A percentile compares a stretch with the other conserved stretches of the same genome.
These are phyloP conservation scores for Eurytoma californica DNA, from an alignment of 2,888 invertebrate genomes.

Conservation along the genomic window DNA sequence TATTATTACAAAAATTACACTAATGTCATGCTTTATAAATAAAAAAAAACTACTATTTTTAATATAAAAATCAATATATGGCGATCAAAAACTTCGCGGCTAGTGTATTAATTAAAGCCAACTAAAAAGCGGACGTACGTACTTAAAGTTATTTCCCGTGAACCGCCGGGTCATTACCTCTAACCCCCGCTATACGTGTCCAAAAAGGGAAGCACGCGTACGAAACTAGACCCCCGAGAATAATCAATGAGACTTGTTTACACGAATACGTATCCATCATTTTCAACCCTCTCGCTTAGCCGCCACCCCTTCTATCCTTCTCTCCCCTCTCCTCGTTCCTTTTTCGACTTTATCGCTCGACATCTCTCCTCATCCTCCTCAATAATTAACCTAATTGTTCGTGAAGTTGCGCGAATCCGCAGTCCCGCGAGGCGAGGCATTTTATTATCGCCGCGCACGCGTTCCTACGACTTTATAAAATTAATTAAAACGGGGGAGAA, in stretches of 20 bases:
- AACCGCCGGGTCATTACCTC: too few species aligned
- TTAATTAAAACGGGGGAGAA: slow-evolving; percentile 41
- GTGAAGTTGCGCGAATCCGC: slow-evolving; percentile 38
- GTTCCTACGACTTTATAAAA: slow-evolving; percentile 19
- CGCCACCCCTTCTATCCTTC: not conserved
- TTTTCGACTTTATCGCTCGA: slow-evolving; percentile 5
- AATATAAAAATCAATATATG: too few species aligned
- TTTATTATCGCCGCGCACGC: slow-evolving; percentile 42
- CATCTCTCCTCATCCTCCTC: slow-evolving; percentile 54
- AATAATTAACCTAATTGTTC: slow-evolving; percentile 67
- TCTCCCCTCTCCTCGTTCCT: not conserved
- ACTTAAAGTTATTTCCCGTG: not conserved
- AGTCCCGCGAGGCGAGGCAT: slow-evolving; percentile 23
- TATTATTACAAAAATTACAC: too few species aligned
- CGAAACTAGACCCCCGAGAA: slow-evolving; percentile 21
- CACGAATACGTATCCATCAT: slow-evolving; percentile 18
- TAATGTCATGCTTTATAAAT: too few species aligned
- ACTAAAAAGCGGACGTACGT: too few species aligned
- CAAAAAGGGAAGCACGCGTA: not conserved
- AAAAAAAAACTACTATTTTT: too few species aligned
- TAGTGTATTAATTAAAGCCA: not conserved
- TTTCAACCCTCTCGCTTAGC: not conserved
- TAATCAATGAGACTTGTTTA: slow-evolving; percentile 40
- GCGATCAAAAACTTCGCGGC: too few species aligned
- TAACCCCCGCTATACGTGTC: not conserved